Base-by-base conservation (phyloP, 1,140 invertebrate genomes). In the Zaprionus inermis region DNA sequence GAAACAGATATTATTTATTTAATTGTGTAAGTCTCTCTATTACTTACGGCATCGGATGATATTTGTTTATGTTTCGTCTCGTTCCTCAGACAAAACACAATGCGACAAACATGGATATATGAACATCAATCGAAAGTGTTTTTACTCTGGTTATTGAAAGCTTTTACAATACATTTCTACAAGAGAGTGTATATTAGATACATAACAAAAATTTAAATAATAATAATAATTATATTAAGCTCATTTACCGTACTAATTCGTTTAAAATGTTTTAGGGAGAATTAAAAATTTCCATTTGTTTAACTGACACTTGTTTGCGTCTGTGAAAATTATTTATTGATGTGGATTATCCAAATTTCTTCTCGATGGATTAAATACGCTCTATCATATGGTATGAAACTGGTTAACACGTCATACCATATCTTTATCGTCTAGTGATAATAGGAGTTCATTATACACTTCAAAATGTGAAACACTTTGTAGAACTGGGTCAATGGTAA, bases 371-470 rank as follows among this genome's bases (percentile, higher is more conserved):
- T 60, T 44, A 64, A 58, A 36, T 11, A n/a, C 38, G 10, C 12
- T 36, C 60, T 20, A 24, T 18, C 3, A 3, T 59, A 34, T 28
- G 10, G 20, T 49, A 16, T 36, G 36, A 52, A 38, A 5, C 12
- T 3, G n/a, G 38, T 34, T 60, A 41, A 56, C n/a, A 18, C 32
- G 28, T 3, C 5, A 54, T 32, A 20, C n/a, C 38, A 36, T 32
- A 58, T 51, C 32, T 64, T 28, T 20, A 20, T 22, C 14, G 72
- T 64, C 58, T 60, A 64, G 14, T 36, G 46, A 44, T 16, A 44
- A 16, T 9, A 44, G n/a, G 34, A 75, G 79, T 79, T 64, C 14
- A 41, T 24, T 41, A 41, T 44, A 59, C 57, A 14, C 57, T 59
- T n/a, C 12, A 11, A 22, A 24, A 52, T 63, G 28, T 32, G 11